These are phyloP conservation scores for Bufo gargarizans DNA, from an alignment of 2,113 vertebrate species.

Conservation along the genomic window DNA sequence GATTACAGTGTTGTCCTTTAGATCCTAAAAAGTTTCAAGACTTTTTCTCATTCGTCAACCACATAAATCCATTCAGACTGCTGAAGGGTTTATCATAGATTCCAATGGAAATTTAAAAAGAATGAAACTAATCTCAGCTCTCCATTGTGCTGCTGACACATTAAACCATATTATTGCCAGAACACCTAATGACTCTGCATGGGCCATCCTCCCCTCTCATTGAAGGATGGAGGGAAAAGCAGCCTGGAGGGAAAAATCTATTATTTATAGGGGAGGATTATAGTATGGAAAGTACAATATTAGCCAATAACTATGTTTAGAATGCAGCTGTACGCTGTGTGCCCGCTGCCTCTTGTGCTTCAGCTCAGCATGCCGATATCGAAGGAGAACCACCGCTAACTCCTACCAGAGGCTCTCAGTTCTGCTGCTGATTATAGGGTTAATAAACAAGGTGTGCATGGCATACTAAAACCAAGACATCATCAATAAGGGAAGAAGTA, in stretches of 20 bases:
- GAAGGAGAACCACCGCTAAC: not conserved
- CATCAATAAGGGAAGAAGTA: not conserved
- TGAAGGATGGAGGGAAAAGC: slow-evolving; percentile 3
- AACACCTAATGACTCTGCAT: not conserved
- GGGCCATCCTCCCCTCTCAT: slow-evolving; percentile 15
- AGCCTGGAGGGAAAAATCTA: slow-evolving; percentile 4
- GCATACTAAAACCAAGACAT: too few species aligned
- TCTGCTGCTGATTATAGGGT: not conserved
- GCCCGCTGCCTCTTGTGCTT: not conserved
- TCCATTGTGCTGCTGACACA: not conserved
- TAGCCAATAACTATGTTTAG: slow-evolving; percentile 30
- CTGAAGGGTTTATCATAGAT: not conserved
- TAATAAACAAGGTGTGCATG: not conserved
- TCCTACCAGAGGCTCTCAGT: too few species aligned
- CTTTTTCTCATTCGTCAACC: not conserved
- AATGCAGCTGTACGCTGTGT: not conserved
- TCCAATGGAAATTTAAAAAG: not conserved
- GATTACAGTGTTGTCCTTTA: not conserved
- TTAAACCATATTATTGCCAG: slow-evolving; percentile 26
- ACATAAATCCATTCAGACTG: not conserved
- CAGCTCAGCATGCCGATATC: not conserved
- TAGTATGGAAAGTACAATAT: slow-evolving; percentile 17
- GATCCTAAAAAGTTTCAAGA: not conserved
- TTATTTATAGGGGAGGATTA: slow-evolving; percentile 40
- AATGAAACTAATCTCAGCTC: not conserved